phyloP scores from a whole-genome alignment of 1,140 invertebrate genomes.

The Drosophila kanapiae region DNA sequence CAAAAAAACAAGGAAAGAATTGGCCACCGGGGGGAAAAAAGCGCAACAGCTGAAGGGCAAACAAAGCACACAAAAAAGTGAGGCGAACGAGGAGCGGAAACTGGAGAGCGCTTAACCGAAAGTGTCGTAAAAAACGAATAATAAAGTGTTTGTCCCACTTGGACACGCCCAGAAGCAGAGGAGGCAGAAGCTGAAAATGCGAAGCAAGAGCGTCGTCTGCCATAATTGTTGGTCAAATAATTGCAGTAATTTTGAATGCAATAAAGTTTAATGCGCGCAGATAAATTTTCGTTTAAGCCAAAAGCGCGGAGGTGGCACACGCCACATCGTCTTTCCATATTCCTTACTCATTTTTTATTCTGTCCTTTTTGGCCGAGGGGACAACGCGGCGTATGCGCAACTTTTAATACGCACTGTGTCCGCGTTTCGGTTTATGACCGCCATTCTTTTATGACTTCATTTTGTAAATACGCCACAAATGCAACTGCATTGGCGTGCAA shows the following conservation, averaged over 20 bases:
- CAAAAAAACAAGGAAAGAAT: constrained; percentile 30
- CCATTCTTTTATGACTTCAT: constrained; percentile 75
- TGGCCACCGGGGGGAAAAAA: constrained; percentile 62
- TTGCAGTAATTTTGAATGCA: constrained; percentile 78
- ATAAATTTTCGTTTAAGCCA: constrained; percentile 82
- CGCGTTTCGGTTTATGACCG: constrained; percentile 60
- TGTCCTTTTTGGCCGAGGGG: neutral
- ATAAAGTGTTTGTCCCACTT: constrained; percentile 63
- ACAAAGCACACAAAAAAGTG: constrained; percentile 14
- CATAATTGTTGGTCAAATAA: constrained; percentile 78
- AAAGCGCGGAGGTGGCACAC: constrained; percentile 46
- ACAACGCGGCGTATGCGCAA: constrained; percentile 71
- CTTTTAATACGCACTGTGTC: constrained; percentile 64
- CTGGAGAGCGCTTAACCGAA: constrained; percentile 52
- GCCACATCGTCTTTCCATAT: constrained; percentile 14
- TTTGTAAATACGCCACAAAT: constrained; percentile 62
- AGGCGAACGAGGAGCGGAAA: constrained; percentile 8
- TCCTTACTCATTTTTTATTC: neutral
- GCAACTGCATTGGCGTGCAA: constrained; percentile 44
- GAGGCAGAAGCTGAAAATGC: neutral
- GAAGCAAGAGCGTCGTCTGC: constrained; percentile 32
- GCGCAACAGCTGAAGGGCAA: constrained; percentile 68
- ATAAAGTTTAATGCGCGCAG: constrained; percentile 76
- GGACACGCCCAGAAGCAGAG: constrained; percentile 26
- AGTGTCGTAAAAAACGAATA: constrained; percentile 75